Evolutionary conservation across 23 tunicate genomes (phyloP), one percentile per base, ranked within the genome.

Genomic region (Ciona savignyi): DNA sequence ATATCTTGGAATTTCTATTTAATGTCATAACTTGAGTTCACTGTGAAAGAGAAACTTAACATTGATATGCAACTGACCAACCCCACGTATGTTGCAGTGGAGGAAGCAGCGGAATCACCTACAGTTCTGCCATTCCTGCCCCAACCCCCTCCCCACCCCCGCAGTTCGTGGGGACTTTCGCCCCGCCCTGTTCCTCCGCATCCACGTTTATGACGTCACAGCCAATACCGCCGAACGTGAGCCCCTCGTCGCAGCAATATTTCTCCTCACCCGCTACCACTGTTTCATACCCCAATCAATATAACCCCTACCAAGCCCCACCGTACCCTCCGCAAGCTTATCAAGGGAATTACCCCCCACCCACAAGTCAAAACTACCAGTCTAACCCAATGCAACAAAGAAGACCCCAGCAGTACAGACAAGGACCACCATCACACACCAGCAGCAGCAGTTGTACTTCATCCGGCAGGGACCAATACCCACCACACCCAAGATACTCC

Each of bases 341-440:
- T 22, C 25, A 35, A 32, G 48, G 30, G 25, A 65, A 42, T 67
- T 42, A 28, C 31, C 30, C 48, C 73, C 65, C 35, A 65, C 77
- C 32, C 61, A 65, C 6, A 62, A 35, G 19, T 66, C 78, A 68
- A 67, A 33, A 22, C 75, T 33, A 65, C 70, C 66, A 35, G 21
- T 25, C 25, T 34, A 63, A 35, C 77, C 74, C 23, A 63, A 26
- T 30, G 65, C 79, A 35, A 30, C 87, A 74, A 67, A 29, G 80
- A 51, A 61, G 49, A 32, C 77, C 72, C 32, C 78, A 73, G 56
- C 35, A 34, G 23, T 79, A 66, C 71, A 60, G 78, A 74, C 63
- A 48, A 33, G 89, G 97, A 32, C 91, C 83, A 9, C 70, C 83
- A n/a, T 86, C 97, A 2, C 96, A 89, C 65, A 83, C 82, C 69